Base-by-base conservation (phyloP, 2,888 invertebrate genomes). In the Lymantria dispar region DNA sequence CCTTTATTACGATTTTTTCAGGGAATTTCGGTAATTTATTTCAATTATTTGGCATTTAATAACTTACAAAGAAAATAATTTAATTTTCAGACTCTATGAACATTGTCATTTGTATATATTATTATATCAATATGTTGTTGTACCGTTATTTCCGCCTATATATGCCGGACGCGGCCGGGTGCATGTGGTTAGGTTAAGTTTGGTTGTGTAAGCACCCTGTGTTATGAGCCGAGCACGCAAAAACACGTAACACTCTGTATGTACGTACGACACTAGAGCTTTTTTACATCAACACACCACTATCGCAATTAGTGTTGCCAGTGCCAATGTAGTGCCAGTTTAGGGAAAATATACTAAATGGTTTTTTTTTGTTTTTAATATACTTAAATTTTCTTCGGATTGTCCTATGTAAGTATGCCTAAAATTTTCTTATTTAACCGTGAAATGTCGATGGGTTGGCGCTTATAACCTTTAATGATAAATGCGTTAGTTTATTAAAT, bases 171-270 rank as follows among this genome's bases (percentile, higher is more conserved):
- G 78, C 75, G 76, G 74, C 68, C 71, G 77, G 64, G 76, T 66
- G 65, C 80, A 66, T 66, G 63, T 47, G 80, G 75, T 64, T 84
- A 84, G 83, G 78, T 75, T 84, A 78, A 80, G 81, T 76, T 72
- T 74, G 83, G 80, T 74, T 74, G 62, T 70, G 87, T 86, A 83
- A 85, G 83, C 87, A 85, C 85, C 86, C 84, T 71, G 85, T 81
- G 85, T 76, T 60, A 45, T 42, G 52, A 48, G 54, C 22, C 46
- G 48, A 50, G 29, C 50, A 29, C 47, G 48, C 42, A 15, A 30
- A 13, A 47, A 45, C 50, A 15, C 47, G 37, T 38, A n/a, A 33
- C 44, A 47, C n/a, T 8, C 39, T 45, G 29, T 50, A 33, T 45
- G 29, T 47, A 44, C 50, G 44, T 45, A 38, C 48, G 45, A 48